A percentile compares a stretch with the other conserved stretches of the same genome.
These are phyloP conservation scores for Odontophorus gujanensis DNA, from an alignment of 2,113 vertebrate species.

Conservation along the genomic window DNA sequence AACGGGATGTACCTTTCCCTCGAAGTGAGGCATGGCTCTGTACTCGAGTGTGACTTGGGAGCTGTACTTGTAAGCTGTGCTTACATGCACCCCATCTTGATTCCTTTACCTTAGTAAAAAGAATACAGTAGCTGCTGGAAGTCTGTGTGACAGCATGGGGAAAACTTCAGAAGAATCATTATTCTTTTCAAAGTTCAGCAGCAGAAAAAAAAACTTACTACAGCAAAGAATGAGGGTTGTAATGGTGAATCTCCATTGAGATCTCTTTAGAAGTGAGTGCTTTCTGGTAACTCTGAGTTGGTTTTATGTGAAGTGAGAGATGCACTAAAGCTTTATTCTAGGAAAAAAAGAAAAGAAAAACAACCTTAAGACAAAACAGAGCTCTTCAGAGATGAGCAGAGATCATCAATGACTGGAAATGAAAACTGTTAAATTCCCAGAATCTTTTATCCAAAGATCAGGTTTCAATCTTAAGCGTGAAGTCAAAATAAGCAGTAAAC, in stretches of 20 bases:
- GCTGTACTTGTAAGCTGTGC: neutral
- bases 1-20: neutral
- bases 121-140: too few species aligned
- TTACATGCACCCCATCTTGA: neutral
- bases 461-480: neutral
- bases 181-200: neutral
- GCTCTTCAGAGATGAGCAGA: neutral
- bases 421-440: constrained; percentile 9
- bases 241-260: neutral
- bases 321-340: neutral
- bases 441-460: constrained; percentile 13
- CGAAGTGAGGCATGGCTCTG: neutral
- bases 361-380: neutral
- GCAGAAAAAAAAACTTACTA: neutral
- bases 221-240: neutral
- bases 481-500: neutral
- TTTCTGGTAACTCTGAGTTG: neutral
- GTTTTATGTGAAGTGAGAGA: neutral
- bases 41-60: fast-evolving
- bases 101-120: neutral
- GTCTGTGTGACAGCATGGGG: neutral
- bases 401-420: neutral
- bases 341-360: neutral
- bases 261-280: neutral
- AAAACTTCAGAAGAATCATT: fast-evolving